Evolutionary conservation across 2,113 vertebrate genomes (phyloP).

Genomic region (Lasiurus borealis): DNA sequence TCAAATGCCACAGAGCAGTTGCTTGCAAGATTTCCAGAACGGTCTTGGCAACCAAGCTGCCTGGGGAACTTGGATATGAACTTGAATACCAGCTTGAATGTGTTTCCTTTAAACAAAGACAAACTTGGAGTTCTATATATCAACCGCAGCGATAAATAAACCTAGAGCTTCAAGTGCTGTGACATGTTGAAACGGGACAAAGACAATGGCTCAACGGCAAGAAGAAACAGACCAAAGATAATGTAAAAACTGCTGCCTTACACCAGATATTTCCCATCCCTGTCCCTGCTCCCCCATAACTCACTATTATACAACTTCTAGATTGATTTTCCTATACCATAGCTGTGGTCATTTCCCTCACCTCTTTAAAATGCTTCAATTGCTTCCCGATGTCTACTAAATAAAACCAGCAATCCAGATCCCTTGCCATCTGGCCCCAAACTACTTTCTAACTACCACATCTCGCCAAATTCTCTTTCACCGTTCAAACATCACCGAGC

Average conservation of each 20-base stretch:
- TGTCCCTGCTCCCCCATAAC: background rate
- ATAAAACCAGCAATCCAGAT: background rate
- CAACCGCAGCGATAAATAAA: background rate
- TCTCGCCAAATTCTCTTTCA: background rate
- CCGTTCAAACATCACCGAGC: background rate
- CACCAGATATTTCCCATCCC: background rate
- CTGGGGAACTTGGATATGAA: slow-evolving; percentile 62
- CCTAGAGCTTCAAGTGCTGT: background rate
- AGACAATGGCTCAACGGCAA: background rate
- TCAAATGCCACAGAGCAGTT: slow-evolving; percentile 63
- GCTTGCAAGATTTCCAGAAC: slow-evolving; percentile 65
- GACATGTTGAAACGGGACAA: background rate
- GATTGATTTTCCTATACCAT: background rate
- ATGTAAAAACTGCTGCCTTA: background rate
- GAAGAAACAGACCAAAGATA: background rate
- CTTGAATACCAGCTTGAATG: slow-evolving; percentile 55
- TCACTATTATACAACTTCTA: background rate
- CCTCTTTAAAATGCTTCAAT: slow-evolving; percentile 31
- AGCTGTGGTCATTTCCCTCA: background rate
- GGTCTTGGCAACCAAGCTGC: slow-evolving; percentile 54
- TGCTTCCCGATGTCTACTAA: background rate
- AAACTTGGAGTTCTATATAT: slow-evolving; percentile 32
- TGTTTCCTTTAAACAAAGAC: slow-evolving; percentile 59
- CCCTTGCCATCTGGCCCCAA: background rate
- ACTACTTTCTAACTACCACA: background rate